Percentiles rank a stretch among this genome's conserved stretches.
Conservation (phyloP, 2,888 invertebrate species). For the Cerastis leucographa region DNA sequence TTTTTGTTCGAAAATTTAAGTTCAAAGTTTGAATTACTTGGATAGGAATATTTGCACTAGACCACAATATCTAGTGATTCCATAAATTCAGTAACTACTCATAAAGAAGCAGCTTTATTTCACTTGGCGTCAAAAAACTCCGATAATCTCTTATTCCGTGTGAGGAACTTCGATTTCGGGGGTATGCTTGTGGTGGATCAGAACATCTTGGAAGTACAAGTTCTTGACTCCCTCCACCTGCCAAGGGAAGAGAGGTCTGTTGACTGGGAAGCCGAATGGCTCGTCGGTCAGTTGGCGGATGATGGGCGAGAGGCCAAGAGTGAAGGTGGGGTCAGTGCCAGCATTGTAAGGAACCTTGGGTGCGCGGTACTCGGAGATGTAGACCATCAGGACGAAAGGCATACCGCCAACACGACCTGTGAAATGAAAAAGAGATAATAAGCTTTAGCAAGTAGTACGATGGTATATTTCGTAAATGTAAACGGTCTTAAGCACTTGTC, state of each 20-base stretch:
- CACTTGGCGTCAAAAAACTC: constrained; percentile 16
- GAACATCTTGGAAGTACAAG: constrained; percentile 87
- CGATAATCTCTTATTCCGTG: constrained; percentile 59
- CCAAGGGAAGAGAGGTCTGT: constrained; percentile 87
- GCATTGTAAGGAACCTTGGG: constrained; percentile 81
- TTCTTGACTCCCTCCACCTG: constrained; percentile 83
- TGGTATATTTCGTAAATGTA: neutral
- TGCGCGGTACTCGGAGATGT: constrained; percentile 89
- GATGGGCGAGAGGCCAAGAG: constrained; percentile 87
- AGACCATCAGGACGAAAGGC: constrained; percentile 91
- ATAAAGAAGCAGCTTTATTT: constrained; percentile 10
- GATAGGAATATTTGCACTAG: neutral
- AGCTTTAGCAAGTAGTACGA: neutral
- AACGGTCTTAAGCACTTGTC: neutral
- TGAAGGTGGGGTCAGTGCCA: constrained; percentile 86
- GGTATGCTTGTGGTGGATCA: constrained; percentile 88
- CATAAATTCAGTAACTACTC: neutral
- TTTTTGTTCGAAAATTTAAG: neutral
- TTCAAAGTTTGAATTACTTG: neutral
- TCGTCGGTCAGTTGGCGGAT: constrained; percentile 85
- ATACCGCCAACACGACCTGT: constrained; percentile 89
- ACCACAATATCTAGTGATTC: neutral
- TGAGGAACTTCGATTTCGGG: constrained; percentile 79
- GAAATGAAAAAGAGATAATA: neutral
- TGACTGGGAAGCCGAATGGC: constrained; percentile 90